These are phyloP conservation scores for Acromyrmex echinatior DNA, from an alignment of 1,140 invertebrate species.

Conservation along the genomic window DNA sequence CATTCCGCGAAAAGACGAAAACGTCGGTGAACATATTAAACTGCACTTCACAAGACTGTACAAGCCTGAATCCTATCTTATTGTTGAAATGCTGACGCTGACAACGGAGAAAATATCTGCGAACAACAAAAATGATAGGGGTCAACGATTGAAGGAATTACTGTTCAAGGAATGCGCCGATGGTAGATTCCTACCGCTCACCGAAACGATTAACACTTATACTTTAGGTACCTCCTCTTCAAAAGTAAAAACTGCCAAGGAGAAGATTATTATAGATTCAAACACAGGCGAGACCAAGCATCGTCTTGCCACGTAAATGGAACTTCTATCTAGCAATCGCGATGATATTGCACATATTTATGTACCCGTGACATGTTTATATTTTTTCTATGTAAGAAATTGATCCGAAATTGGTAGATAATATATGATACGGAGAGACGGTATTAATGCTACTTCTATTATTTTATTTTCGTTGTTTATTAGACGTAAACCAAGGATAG, in stretches of 20 bases:
- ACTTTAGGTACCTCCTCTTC: slow-evolving; percentile 66
- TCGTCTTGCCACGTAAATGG: slow-evolving; percentile 49
- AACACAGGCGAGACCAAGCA: slow-evolving; percentile 87
- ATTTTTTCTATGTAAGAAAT: slow-evolving; percentile 40
- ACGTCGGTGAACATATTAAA: slow-evolving; percentile 93
- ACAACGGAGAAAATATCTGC: slow-evolving; percentile 83
- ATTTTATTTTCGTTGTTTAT: no score
- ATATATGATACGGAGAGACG: not conserved
- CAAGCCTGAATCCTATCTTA: slow-evolving; percentile 89
- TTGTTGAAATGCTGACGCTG: slow-evolving; percentile 87
- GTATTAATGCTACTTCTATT: no score
- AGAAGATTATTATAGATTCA: slow-evolving; percentile 87
- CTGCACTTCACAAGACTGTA: slow-evolving; percentile 91
- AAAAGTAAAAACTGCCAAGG: slow-evolving; percentile 81
- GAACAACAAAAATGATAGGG: slow-evolving; percentile 75
- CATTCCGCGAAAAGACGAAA: slow-evolving; percentile 92
- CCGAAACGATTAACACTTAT: slow-evolving; percentile 68
- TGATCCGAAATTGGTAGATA: not conserved
- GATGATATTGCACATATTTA: not conserved
- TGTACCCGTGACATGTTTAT: not conserved
- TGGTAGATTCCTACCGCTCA: slow-evolving; percentile 81
- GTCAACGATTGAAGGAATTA: slow-evolving; percentile 75
- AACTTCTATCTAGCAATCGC: not conserved
- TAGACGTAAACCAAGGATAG: no score
- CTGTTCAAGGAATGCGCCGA: slow-evolving; percentile 83